These are phyloP conservation scores for Tiaroga cobitis DNA, from an alignment of 2,797 vertebrate species.

Conservation along the genomic window DNA sequence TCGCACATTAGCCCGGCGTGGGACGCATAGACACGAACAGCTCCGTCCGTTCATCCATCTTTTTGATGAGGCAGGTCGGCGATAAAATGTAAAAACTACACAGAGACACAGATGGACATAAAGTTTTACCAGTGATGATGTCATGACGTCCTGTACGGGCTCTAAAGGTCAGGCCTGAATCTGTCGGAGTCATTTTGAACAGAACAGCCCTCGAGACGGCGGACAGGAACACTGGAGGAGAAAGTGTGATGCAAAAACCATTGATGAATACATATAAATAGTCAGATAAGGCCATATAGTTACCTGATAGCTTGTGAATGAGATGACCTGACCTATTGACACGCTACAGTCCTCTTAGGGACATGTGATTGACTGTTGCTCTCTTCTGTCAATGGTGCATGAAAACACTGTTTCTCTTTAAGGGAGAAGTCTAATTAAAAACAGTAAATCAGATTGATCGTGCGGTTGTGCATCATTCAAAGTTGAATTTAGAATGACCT, in stretches of 20 bases:
- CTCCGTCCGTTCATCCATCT: slow-evolving; percentile 17
- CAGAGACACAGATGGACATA: slow-evolving; percentile 29
- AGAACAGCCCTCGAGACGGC: not conserved
- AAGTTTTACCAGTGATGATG: slow-evolving; percentile 24
- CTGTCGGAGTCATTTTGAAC: not conserved
- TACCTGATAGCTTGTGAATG: slow-evolving; percentile 6
- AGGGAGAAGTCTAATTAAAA: slow-evolving; percentile 22
- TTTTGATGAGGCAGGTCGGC: slow-evolving; percentile 26
- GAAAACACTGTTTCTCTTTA: slow-evolving; percentile 23
- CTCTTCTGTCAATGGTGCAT: not conserved
- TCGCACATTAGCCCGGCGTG: not conserved
- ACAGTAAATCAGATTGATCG: not conserved
- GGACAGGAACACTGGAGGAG: not conserved
- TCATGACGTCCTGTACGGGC: slow-evolving; percentile 3
- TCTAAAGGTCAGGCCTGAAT: slow-evolving; percentile 4
- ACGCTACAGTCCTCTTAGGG: not conserved
- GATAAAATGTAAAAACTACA: slow-evolving; percentile 35
- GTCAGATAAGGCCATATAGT: not conserved
- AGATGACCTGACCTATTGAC: slow-evolving; percentile 34
- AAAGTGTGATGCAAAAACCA: not conserved
- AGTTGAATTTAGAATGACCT: not conserved
- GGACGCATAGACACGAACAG: not conserved
- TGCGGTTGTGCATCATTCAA: not conserved
- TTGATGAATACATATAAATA: slow-evolving; percentile 3
- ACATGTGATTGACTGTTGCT: not conserved